Evolutionary conservation across 2,888 invertebrate genomes (phyloP), one percentile per base, ranked within the genome.

Genomic region (Chalcosyrphus nemorum): DNA sequence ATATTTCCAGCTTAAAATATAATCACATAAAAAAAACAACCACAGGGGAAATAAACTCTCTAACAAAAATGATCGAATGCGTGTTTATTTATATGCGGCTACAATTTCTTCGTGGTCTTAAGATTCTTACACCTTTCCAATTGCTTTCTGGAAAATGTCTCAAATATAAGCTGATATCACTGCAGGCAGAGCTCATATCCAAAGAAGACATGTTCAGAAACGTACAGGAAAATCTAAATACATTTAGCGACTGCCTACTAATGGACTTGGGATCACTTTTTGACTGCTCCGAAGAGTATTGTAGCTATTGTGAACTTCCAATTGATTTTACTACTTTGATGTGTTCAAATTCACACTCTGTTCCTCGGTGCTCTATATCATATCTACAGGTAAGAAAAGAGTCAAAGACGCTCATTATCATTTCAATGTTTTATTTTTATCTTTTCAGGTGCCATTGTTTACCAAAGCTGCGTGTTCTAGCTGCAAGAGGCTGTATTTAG

Each of bases 341-440:
- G 66, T 89, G 89, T 75, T 21, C 78, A 13, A 52, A 78, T 13
- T 72, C 70, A 2, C 89, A 89, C 45, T 71, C 86, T 15, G 75
- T 87, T 5, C 76, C 85, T 1, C 86, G 88, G n/a, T 91, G 91
- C 70, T 87, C 77, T 21, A 86, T 91, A 13, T 89, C 90, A 13
- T 89, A 75, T 75, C 29, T 89, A 0, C 88, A 89, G 88, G 91
- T 91, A 85, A 35, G 38, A 35, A 6, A 24, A 1, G 7, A 19
- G 2, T 5, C 2, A 27, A 27, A 29, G 0, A 41, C 13, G 2
- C 3, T 24, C 13, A n/a, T 15, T 68, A n/a, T 45, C 0, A 4
- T n/a, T n/a, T n/a, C n/a, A n/a, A 52, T 4, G 0, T 11, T 71
- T 3, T n/a, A 41, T 15, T 61, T 11, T 19, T 15, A 1, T 66